Conservation (phyloP, 2,888 invertebrate genomes). For the Melieria picta region DNA sequence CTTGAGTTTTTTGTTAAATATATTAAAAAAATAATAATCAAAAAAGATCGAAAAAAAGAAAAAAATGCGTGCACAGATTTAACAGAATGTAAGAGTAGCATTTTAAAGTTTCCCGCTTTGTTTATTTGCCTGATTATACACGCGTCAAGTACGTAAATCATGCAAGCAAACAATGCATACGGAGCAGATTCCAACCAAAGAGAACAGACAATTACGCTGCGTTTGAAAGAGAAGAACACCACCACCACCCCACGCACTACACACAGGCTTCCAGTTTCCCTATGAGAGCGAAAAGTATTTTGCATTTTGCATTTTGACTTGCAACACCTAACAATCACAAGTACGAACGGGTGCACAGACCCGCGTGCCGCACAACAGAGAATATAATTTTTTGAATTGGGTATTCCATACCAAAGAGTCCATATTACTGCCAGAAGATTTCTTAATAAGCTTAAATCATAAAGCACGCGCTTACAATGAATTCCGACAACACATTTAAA, state of each 20-base stretch:
- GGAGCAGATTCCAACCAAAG: conserved; percentile 40
- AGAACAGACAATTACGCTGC: conserved; percentile 21
- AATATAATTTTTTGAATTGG: conserved; percentile 50
- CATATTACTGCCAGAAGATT: conserved; percentile 66
- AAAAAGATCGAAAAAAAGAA: conserved; percentile 29
- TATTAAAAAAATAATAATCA: conserved; percentile 32
- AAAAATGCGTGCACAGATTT: conserved; percentile 59
- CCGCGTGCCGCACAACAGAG: neutral
- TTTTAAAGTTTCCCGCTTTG: conserved; percentile 63
- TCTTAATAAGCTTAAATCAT: conserved; percentile 62
- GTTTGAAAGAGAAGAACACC: conserved; percentile 13
- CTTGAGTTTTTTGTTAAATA: conserved; percentile 42
- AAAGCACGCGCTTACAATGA: conserved; percentile 40
- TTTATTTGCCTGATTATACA: conserved; percentile 61
- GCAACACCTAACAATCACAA: neutral
- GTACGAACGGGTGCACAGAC: neutral
- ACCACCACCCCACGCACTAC: neutral
- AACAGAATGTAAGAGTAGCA: conserved; percentile 65
- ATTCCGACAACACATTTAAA: conserved; percentile 20
- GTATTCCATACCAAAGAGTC: conserved; percentile 65
- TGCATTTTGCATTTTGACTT: conserved; percentile 15
- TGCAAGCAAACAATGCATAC: conserved; percentile 58
- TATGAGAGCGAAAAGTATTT: conserved; percentile 7
- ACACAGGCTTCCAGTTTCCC: conserved; percentile 36
- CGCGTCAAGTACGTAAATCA: conserved; percentile 50